Evolutionary conservation across 2,888 invertebrate species (phyloP).

Genomic region (Nemotelus pantherinus): DNA sequence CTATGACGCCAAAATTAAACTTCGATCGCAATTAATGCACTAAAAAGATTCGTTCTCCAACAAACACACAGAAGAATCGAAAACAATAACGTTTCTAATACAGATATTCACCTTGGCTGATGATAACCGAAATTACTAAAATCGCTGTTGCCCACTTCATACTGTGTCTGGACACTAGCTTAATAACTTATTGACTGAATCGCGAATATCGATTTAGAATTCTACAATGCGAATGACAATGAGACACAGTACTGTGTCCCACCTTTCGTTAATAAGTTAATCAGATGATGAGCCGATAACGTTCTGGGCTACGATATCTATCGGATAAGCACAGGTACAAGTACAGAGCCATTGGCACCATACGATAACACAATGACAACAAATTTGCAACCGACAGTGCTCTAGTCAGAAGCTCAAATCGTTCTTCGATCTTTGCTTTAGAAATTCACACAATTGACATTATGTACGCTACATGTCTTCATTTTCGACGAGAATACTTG

Average conservation of each 20-base stretch:
- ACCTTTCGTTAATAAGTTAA: conserved; percentile 26
- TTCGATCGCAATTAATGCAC: too few species aligned
- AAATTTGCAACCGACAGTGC: too few species aligned
- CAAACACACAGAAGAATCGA: too few species aligned
- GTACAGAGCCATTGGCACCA: neutral
- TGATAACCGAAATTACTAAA: neutral
- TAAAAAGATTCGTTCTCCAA: too few species aligned
- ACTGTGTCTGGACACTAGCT: conserved; percentile 1
- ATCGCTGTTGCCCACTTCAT: conserved; percentile 28
- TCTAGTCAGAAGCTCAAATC: too few species aligned
- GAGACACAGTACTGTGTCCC: conserved; percentile 12
- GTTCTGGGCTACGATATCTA: conserved; percentile 12
- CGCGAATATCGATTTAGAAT: conserved; percentile 16
- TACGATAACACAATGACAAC: too few species aligned
- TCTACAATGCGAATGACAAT: neutral
- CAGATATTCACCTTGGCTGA: conserved; percentile 21
- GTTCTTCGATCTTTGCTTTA: conserved; percentile 9
- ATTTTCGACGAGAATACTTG: neutral
- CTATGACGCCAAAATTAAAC: too few species aligned
- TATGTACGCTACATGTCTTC: neutral
- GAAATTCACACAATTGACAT: neutral
- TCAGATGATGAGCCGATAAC: conserved; percentile 39
- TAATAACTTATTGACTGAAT: conserved; percentile 15
- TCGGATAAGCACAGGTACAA: neutral
- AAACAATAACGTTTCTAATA: too few species aligned